Conservation (phyloP, 2,888 invertebrate species). For the Drosophila differens region DNA sequence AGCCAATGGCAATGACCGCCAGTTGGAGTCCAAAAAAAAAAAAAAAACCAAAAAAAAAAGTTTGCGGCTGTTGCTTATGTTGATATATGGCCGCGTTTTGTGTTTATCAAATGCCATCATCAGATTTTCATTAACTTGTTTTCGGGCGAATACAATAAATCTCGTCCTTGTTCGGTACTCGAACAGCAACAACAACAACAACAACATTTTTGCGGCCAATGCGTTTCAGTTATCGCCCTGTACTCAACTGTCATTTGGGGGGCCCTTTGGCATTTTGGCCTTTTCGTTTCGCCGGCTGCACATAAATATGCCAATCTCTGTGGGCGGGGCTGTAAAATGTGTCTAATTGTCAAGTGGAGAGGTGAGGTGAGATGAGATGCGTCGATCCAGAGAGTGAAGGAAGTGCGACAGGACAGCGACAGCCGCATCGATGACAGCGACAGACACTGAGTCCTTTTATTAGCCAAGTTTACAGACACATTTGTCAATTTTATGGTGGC, state of each 20-base stretch:
- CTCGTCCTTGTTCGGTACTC: slow-evolving; percentile 41
- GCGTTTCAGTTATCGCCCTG: slow-evolving; percentile 33
- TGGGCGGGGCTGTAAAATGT: slow-evolving; percentile 36
- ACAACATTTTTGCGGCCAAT: slow-evolving; percentile 12
- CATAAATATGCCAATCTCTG: slow-evolving; percentile 61
- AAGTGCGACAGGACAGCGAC: slow-evolving; percentile 40
- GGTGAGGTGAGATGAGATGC: slow-evolving; percentile 19
- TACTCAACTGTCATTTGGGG: slow-evolving; percentile 33
- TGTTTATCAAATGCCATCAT: slow-evolving; percentile 78
- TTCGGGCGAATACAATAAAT: slow-evolving; percentile 63
- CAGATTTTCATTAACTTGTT: slow-evolving; percentile 80
- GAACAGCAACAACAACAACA: slow-evolving; percentile 11
- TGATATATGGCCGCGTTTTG: slow-evolving; percentile 68
- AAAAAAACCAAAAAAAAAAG: background rate
- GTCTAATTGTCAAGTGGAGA: slow-evolving; percentile 44
- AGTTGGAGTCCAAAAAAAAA: background rate
- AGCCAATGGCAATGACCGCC: slow-evolving; percentile 63
- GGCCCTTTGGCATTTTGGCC: slow-evolving; percentile 25
- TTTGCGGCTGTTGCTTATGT: slow-evolving; percentile 14
- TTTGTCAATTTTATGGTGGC: slow-evolving; percentile 82
- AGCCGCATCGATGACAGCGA: slow-evolving; percentile 33
- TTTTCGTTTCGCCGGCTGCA: slow-evolving; percentile 5
- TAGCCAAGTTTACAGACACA: slow-evolving; percentile 82
- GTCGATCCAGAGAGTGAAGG: background rate
- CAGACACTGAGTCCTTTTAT: slow-evolving; percentile 57